Evolutionary conservation across 1,140 invertebrate genomes (phyloP).

Genomic region (Manduca sexta): DNA sequence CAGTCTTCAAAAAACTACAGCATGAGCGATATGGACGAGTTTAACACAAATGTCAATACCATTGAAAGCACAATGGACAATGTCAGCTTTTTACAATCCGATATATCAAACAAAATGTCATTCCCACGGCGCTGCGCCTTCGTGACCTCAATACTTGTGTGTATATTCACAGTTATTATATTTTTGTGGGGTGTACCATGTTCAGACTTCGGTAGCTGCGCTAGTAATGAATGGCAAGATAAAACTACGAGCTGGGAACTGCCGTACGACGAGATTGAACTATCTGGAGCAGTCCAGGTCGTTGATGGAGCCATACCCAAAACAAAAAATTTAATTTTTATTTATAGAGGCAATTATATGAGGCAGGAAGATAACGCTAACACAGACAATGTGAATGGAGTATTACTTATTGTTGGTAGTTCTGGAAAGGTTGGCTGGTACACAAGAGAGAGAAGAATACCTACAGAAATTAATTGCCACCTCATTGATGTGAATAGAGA

Average conservation of each 20-base stretch:
- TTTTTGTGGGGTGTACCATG: slow-evolving; percentile 86
- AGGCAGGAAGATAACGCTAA: slow-evolving; percentile 68
- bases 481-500: slow-evolving; percentile 81
- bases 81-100: slow-evolving; percentile 73
- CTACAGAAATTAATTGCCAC: slow-evolving; percentile 80
- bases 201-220: slow-evolving; percentile 77
- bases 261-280: slow-evolving; percentile 80
- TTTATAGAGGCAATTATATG: slow-evolving; percentile 79
- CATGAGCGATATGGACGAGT: slow-evolving; percentile 63
- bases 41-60: slow-evolving; percentile 72
- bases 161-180: slow-evolving; percentile 79
- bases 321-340: slow-evolving; percentile 80
- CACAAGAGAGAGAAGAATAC: slow-evolving; percentile 76
- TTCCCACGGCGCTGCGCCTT: slow-evolving; percentile 78
- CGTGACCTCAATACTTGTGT: slow-evolving; percentile 79
- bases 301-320: slow-evolving; percentile 75
- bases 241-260: slow-evolving; percentile 80
- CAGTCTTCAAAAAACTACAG: slow-evolving; percentile 61
- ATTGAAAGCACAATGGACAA: slow-evolving; percentile 67
- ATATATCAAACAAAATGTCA: slow-evolving; percentile 75
- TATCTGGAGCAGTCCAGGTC: slow-evolving; percentile 81
- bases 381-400: slow-evolving; percentile 73
- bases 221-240: slow-evolving; percentile 63
- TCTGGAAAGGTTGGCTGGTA: slow-evolving; percentile 79
- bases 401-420: slow-evolving; percentile 76